A percentile compares a stretch with the other conserved stretches of the same genome.
Evolutionary conservation across 2,797 vertebrate genomes (phyloP).

Genomic region (Pangasius larnaudii): DNA sequence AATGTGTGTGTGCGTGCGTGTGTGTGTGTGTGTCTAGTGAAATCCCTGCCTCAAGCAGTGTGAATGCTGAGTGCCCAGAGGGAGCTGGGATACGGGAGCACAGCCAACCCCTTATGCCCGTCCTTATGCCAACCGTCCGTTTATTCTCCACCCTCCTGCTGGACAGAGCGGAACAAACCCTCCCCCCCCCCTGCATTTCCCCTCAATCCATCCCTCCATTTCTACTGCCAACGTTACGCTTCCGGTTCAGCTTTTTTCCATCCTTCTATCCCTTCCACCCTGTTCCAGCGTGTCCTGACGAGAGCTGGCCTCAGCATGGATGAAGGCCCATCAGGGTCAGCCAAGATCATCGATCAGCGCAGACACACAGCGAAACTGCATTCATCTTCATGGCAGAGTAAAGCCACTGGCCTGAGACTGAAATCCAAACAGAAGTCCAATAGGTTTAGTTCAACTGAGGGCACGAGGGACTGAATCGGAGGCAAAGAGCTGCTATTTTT

Average conservation of each 20-base stretch:
- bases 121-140: conserved; percentile 41
- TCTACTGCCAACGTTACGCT: neutral
- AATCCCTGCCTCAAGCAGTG: conserved; percentile 12
- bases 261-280: conserved; percentile 1
- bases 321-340: conserved; percentile 32
- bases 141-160: conserved; percentile 26
- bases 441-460: neutral
- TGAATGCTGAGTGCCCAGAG: conserved; percentile 16
- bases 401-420: neutral
- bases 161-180: conserved; percentile 31
- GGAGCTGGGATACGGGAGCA: neutral
- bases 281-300: neutral
- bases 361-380: conserved; percentile 23
- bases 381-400: conserved; percentile 34
- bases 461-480: neutral
- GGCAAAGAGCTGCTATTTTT: neutral
- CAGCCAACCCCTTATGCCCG: conserved; percentile 40
- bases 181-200: neutral
- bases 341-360: conserved; percentile 35
- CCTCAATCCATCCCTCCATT: conserved; percentile 17
- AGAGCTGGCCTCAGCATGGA: conserved; percentile 1
- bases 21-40: conserved; percentile 10
- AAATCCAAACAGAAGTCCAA: neutral
- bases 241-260: conserved; percentile 6
- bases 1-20: conserved; percentile 11